phyloP scores from a whole-genome alignment of 2,888 invertebrate species.

The Caenorhabditis japonica region DNA sequence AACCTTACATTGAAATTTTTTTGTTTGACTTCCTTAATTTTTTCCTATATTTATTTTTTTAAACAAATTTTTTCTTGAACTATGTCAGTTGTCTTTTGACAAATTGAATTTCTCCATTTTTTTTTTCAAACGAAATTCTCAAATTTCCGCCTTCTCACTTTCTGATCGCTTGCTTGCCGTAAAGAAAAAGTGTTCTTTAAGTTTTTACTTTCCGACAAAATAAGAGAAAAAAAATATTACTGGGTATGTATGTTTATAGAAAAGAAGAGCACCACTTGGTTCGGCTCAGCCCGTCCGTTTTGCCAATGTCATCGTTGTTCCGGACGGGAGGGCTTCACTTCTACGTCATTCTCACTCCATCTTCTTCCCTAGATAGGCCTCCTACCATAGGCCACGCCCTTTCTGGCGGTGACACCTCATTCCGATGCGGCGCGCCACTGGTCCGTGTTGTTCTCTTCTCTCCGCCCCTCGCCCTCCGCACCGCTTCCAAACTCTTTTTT shows the following conservation, averaged over 20 bases:
- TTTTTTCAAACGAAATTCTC: background rate
- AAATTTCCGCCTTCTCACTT: background rate
- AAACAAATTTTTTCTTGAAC: too few species aligned
- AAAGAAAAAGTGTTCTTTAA: background rate
- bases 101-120: slow-evolving; percentile 2
- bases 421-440: slow-evolving; percentile 32
- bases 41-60: too few species aligned
- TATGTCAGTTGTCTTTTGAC: background rate
- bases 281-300: too few species aligned
- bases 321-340: too few species aligned
- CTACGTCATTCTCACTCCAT: slow-evolving; percentile 4
- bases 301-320: too few species aligned
- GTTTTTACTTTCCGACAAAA: background rate
- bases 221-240: too few species aligned
- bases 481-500: slow-evolving; percentile 5
- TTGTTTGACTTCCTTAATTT: too few species aligned
- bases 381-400: slow-evolving; percentile 32
- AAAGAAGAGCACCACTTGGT: too few species aligned
- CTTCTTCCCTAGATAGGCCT: slow-evolving; percentile 19
- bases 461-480: slow-evolving; percentile 23
- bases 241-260: too few species aligned
- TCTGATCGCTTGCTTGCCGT: background rate
- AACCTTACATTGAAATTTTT: too few species aligned
- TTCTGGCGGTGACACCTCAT: slow-evolving; percentile 60
- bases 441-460: slow-evolving; percentile 39